Evolutionary conservation across 2,888 invertebrate genomes (phyloP).

Genomic region (Amphipyra berbera): DNA sequence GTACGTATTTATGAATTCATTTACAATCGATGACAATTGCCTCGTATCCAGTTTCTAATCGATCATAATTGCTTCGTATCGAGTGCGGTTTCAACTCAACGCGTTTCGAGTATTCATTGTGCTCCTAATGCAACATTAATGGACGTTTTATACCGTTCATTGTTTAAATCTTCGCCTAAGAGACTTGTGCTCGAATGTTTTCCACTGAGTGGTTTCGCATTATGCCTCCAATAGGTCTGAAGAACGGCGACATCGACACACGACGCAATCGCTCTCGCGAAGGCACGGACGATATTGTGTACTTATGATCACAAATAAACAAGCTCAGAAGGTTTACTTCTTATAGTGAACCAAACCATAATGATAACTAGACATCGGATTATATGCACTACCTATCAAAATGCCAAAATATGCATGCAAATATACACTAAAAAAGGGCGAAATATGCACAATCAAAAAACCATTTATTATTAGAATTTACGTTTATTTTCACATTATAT

Average conservation of each 20-base stretch:
- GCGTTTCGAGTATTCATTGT: slow-evolving; percentile 20
- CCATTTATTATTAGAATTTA: too few species aligned
- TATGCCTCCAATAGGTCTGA: slow-evolving; percentile 32
- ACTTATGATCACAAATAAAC: neutral
- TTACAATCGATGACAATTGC: too few species aligned
- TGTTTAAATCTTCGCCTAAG: slow-evolving; percentile 48
- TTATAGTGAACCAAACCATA: too few species aligned
- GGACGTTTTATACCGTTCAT: slow-evolving; percentile 42
- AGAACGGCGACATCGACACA: slow-evolving; percentile 29
- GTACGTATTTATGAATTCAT: too few species aligned
- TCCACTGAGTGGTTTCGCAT: slow-evolving; percentile 51
- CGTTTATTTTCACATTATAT: too few species aligned
- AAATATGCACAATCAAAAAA: too few species aligned
- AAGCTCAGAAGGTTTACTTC: neutral
- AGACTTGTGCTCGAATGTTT: slow-evolving; percentile 45
- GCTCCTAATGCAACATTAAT: slow-evolving; percentile 36
- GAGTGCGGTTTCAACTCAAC: slow-evolving; percentile 25
- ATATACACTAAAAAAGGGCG: too few species aligned
- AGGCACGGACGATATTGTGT: slow-evolving; percentile 9
- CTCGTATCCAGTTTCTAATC: neutral
- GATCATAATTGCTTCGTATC: slow-evolving; percentile 9
- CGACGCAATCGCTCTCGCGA: slow-evolving; percentile 27
- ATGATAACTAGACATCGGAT: too few species aligned
- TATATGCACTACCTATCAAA: too few species aligned
- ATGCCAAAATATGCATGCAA: too few species aligned